Evolutionary conservation across 2,113 vertebrate species (phyloP), one percentile per base, ranked within the genome.

Genomic region (Daubentonia madagascariensis): DNA sequence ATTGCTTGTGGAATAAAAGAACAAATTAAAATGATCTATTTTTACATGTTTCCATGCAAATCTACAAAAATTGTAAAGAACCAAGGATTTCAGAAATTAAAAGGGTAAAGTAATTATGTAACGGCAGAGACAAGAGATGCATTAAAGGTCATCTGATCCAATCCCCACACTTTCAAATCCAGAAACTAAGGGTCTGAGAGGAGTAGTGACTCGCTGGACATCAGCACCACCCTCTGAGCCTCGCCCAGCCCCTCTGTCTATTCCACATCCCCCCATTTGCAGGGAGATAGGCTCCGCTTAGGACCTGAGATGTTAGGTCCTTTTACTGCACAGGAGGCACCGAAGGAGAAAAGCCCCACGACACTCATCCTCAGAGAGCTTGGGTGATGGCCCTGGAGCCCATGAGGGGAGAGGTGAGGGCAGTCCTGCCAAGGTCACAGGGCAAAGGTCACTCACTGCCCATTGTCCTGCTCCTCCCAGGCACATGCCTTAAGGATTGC

Each of bases 361-460:
- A 3, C 11, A 0, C 45, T 12, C 75, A 32, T 48, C 52, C 12
- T 32, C 50, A 54, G 23, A 73, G 85, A 13, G 45, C 48, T 32
- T 35, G 6, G 10, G 11, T 65, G 54, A 17, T 67, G 40, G 32
- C 1, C 1, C 37, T 43, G n/a, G 48, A 83, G 10, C 14, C 23
- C 20, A 18, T 1, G 5, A 35, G 4, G 5, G 22, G 1, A 57
- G 4, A 65, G 13, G 6, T 14, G 25, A 73, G 8, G 37, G 3
- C 6, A 1, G 14, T 28, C 2, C 63, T 70, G 9, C 32, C 28
- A 23, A 63, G 1, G 35, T 63, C 59, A 43, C 1, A 5, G 57
- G 14, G 18, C 30, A 48, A 68, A 40, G 14, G 25, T 52, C 65
- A 68, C 40, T 37, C 45, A 35, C 20, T 61, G 35, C 35, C 37